Evolutionary conservation across 2,888 invertebrate genomes (phyloP).

Genomic region (Chaetogeoica ovagalla): DNA sequence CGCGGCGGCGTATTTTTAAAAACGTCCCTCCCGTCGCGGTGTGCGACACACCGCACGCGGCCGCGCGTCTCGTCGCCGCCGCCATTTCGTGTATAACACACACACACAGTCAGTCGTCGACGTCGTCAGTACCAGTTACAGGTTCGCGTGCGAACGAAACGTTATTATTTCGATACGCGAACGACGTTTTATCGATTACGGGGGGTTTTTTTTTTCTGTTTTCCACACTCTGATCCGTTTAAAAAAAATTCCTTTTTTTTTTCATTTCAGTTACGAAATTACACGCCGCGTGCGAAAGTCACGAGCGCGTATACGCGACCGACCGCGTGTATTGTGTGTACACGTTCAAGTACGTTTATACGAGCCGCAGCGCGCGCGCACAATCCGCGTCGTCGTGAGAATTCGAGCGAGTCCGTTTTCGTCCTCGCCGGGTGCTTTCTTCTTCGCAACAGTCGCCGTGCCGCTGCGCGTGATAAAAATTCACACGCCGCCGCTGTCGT

Average conservation of each 20-base stretch:
- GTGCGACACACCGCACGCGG: constrained; percentile 14
- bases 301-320: too few species aligned
- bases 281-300: too few species aligned
- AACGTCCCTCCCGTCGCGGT: background rate
- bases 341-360: background rate
- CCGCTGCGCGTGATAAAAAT: too few species aligned
- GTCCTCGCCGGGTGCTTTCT: background rate
- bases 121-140: constrained; percentile 50
- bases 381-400: background rate
- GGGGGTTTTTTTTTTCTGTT: background rate
- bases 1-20: background rate
- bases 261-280: background rate
- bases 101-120: background rate
- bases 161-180: background rate
- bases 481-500: background rate
- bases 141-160: constrained; percentile 36
- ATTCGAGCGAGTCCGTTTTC: background rate
- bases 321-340: too few species aligned
- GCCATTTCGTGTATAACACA: background rate
- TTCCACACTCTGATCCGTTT: too few species aligned
- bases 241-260: too few species aligned
- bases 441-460: background rate
- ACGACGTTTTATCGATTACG: constrained; percentile 30
- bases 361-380: background rate
- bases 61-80: constrained; percentile 6